phyloP scores from a whole-genome alignment of 2,113 vertebrate species.

The Sardina pilchardus region DNA sequence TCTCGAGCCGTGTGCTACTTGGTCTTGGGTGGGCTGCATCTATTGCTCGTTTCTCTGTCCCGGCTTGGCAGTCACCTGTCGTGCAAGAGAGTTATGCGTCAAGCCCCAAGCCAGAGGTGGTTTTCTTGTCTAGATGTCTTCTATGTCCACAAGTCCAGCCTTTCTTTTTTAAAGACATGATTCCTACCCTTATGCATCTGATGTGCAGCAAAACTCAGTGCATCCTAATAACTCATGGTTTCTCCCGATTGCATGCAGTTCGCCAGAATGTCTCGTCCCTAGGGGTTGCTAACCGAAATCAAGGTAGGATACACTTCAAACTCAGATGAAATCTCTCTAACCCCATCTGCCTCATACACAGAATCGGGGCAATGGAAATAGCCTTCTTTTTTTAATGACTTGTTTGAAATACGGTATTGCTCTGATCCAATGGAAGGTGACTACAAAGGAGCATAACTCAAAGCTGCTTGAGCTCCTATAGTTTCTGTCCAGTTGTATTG shows the following conservation, averaged over 20 bases:
- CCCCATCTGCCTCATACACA: slow-evolving; percentile 46
- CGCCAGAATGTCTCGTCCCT: slow-evolving; percentile 98
- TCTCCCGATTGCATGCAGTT: slow-evolving; percentile 93
- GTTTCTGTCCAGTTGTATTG: neutral
- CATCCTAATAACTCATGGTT: slow-evolving; percentile 91
- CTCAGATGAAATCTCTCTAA: slow-evolving; percentile 52
- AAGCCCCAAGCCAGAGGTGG: slow-evolving; percentile 72
- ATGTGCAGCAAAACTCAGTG: slow-evolving; percentile 63
- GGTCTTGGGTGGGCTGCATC: slow-evolving; percentile 79
- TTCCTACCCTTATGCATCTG: slow-evolving; percentile 65
- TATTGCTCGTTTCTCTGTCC: slow-evolving; percentile 80
- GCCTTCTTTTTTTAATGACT: neutral
- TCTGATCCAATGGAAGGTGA: neutral
- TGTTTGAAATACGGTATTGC: neutral
- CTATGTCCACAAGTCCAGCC: slow-evolving; percentile 78
- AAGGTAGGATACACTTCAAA: slow-evolving; percentile 89
- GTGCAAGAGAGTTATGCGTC: slow-evolving; percentile 73
- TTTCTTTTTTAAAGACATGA: slow-evolving; percentile 42
- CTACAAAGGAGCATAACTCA: neutral
- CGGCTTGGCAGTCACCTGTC: slow-evolving; percentile 77
- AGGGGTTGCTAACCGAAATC: slow-evolving; percentile 99
- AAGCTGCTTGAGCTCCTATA: neutral
- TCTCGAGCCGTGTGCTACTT: slow-evolving; percentile 73
- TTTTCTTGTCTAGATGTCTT: slow-evolving; percentile 80
- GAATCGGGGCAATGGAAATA: neutral